Conservation (phyloP, 2,113 vertebrate species). For the Pongo pygmaeus region DNA sequence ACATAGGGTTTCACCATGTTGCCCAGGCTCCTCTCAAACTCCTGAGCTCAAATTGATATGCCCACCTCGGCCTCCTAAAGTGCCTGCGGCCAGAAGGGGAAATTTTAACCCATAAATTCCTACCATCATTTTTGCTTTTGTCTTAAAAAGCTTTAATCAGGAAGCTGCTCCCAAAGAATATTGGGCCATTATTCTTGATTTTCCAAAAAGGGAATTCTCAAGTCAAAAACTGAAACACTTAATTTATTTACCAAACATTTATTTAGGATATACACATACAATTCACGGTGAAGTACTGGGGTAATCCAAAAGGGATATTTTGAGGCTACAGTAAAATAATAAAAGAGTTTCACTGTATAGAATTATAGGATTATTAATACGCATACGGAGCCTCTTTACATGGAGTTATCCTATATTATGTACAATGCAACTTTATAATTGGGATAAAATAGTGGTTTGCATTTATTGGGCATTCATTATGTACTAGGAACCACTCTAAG, state of each 20-base stretch:
- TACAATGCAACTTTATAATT: neutral
- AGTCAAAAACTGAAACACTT: neutral
- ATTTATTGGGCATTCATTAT: neutral
- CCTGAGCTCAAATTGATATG: too few species aligned
- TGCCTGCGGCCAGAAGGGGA: neutral
- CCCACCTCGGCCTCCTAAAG: too few species aligned
- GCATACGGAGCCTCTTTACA: neutral
- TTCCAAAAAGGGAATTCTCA: neutral
- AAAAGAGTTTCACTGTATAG: neutral
- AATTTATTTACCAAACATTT: neutral
- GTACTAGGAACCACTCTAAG: neutral
- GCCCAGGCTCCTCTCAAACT: too few species aligned
- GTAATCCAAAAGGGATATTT: neutral
- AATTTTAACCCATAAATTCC: neutral
- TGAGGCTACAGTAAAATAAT: neutral
- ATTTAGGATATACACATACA: neutral
- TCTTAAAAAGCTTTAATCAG: neutral
- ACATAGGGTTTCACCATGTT: too few species aligned
- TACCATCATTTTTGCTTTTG: neutral
- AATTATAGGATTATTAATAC: neutral
- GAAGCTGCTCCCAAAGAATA: neutral
- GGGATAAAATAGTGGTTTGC: neutral
- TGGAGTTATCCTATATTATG: neutral
- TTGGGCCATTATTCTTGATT: neutral
- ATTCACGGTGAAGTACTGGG: neutral